phyloP scores from a whole-genome alignment of 2,888 invertebrate genomes.

The Conomelus anceps region DNA sequence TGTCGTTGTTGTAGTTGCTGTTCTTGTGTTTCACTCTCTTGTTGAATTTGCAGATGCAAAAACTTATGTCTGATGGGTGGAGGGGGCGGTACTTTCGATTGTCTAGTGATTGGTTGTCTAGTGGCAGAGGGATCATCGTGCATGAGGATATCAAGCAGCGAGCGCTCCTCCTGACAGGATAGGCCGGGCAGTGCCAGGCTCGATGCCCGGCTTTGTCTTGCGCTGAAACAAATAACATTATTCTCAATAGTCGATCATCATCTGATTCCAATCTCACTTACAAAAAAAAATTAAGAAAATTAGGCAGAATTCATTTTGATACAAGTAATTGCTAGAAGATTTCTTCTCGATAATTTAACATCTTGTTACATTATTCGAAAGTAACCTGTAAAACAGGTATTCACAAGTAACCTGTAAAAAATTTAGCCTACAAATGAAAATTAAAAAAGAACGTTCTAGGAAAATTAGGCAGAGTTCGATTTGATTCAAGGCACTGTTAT shows the following conservation, averaged over 20 bases:
- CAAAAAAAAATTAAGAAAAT: not conserved
- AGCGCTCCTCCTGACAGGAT: slow-evolving; percentile 17
- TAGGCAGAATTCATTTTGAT: too few relatives aligned
- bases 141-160: slow-evolving; percentile 23
- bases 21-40: too few relatives aligned
- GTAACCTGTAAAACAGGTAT: too few relatives aligned
- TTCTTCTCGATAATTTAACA: too few relatives aligned
- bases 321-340: too few relatives aligned
- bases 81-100: not conserved
- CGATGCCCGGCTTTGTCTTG: slow-evolving; percentile 19
- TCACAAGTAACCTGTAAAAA: too few relatives aligned
- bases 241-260: too few relatives aligned
- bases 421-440: too few relatives aligned
- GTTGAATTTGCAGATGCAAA: not conserved
- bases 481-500: too few relatives aligned
- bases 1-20: not conserved
- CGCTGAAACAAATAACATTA: slow-evolving; percentile 14
- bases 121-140: slow-evolving; percentile 9
- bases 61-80: not conserved
- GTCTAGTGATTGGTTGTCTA: not conserved
- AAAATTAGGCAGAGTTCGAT: too few relatives aligned
- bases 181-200: slow-evolving; percentile 25
- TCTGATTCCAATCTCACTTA: not conserved
- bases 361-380: too few relatives aligned
- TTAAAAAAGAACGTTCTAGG: too few relatives aligned